Percentiles rank a stretch among this genome's conserved stretches.
These are phyloP conservation scores for Capreolus pygargus DNA, from an alignment of 2,113 vertebrate genomes.

Conservation along the genomic window DNA sequence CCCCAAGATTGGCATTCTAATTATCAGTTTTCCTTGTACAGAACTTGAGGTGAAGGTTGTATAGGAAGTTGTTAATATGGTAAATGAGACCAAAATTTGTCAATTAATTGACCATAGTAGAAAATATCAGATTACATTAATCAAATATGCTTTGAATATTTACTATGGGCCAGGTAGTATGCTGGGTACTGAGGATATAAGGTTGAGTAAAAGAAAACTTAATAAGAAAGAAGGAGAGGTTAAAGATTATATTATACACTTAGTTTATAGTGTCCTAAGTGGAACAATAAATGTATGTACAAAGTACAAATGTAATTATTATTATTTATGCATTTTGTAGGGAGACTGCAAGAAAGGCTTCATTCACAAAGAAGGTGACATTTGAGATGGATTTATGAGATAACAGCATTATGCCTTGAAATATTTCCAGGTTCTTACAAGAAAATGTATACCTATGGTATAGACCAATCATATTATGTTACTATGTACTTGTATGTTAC, in stretches of 20 bases:
- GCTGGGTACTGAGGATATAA: not conserved
- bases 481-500: not conserved
- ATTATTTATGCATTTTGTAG: not conserved
- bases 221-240: not conserved
- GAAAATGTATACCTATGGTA: not conserved
- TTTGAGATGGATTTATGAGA: not conserved
- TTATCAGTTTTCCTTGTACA: not conserved
- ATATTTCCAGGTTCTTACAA: not conserved
- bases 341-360: not conserved
- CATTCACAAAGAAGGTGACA: not conserved
- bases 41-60: not conserved
- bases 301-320: not conserved
- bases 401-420: not conserved
- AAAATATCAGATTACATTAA: not conserved
- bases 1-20: not conserved
- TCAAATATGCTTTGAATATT: not conserved
- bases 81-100: not conserved
- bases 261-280: not conserved
- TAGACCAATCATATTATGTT: not conserved
- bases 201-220: not conserved
- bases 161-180: not conserved
- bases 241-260: not conserved
- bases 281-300: not conserved
- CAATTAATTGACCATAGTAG: not conserved
- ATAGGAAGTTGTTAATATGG: not conserved